These are phyloP conservation scores for Spinibarbus caldwelli DNA, from an alignment of 2,797 vertebrate species.

Conservation along the genomic window DNA sequence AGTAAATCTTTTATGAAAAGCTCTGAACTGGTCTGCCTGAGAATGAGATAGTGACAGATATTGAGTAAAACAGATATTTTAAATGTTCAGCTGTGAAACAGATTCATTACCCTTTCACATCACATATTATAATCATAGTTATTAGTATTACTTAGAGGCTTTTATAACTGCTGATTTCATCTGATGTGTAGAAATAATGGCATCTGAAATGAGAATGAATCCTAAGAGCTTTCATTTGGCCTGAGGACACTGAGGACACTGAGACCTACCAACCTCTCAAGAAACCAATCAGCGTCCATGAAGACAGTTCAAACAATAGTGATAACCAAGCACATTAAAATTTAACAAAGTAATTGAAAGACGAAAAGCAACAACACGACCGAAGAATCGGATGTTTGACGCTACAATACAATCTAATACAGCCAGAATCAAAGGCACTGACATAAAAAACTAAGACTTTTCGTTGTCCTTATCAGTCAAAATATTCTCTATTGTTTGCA, in stretches of 20 bases:
- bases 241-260: neutral
- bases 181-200: neutral
- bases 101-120: constrained; percentile 2
- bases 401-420: neutral
- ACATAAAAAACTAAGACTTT: neutral
- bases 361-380: neutral
- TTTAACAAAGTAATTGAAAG: constrained; percentile 12
- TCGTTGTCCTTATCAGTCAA: constrained; percentile 1
- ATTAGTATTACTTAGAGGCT: constrained; percentile 30
- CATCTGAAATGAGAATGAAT: neutral
- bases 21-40: neutral
- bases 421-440: neutral
- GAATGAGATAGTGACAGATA: constrained; percentile 25
- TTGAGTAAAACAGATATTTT: neutral
- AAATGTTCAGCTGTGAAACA: constrained; percentile 2
- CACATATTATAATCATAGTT: constrained; percentile 1
- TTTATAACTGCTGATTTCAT: constrained; percentile 10
- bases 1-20: constrained; percentile 32
- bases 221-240: constrained; percentile 10
- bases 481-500: neutral
- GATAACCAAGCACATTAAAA: constrained; percentile 21
- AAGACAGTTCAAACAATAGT: constrained; percentile 26
- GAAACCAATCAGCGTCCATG: constrained; percentile 14
- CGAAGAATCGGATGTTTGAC: neutral
- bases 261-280: neutral